Evolutionary conservation across 92 coral and sea anemone genomes (phyloP).

Genomic region (Porites rus): DNA sequence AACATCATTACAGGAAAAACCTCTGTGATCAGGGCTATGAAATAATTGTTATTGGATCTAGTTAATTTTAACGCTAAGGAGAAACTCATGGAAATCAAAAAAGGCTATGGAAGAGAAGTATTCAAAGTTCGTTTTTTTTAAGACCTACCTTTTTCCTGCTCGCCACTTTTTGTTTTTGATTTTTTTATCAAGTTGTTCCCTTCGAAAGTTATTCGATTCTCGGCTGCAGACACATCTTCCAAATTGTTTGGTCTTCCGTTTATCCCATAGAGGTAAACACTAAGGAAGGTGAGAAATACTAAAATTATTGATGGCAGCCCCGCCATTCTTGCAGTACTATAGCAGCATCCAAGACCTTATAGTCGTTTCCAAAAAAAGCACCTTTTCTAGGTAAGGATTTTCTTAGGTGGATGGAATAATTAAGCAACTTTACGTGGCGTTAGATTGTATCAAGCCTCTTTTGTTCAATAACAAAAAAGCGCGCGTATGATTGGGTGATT

Average conservation of each 20-base stretch:
- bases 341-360: slow-evolving; percentile 43
- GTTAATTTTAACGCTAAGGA: neutral
- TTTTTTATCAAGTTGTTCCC: slow-evolving; percentile 31
- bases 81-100: neutral
- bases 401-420: slow-evolving; percentile 13
- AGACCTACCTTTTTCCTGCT: slow-evolving; percentile 14
- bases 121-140: neutral
- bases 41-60: neutral
- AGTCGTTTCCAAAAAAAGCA: slow-evolving; percentile 15
- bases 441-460: slow-evolving; percentile 10
- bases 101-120: no score
- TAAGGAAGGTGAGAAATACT: slow-evolving; percentile 7
- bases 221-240: slow-evolving; percentile 14
- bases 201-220: slow-evolving; percentile 17
- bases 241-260: slow-evolving; percentile 51
- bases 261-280: slow-evolving; percentile 26
- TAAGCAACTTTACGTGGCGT: slow-evolving; percentile 41
- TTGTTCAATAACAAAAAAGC: slow-evolving; percentile 27
- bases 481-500: slow-evolving; percentile 32
- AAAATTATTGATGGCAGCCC: neutral
- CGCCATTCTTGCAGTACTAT: slow-evolving; percentile 27
- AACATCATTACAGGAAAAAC: no score
- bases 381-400: slow-evolving; percentile 20
- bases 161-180: slow-evolving; percentile 34
- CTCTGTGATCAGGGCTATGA: no score